phyloP scores from a whole-genome alignment of 2,113 vertebrate species.

The Callospermophilus lateralis region DNA sequence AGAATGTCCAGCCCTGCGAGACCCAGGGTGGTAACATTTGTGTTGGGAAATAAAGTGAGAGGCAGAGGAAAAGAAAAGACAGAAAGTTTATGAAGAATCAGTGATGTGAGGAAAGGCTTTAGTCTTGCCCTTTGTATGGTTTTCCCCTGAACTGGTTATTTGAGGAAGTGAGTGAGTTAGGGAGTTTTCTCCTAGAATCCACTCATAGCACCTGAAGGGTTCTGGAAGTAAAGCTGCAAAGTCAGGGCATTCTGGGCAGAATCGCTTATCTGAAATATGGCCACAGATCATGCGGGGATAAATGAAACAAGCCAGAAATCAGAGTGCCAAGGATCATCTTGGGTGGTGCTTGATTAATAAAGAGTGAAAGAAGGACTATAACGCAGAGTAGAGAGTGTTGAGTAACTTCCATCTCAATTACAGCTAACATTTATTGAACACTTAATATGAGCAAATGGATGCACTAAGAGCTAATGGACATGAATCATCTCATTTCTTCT shows the following conservation, averaged over 20 bases:
- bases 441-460: not conserved
- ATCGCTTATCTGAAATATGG: not conserved
- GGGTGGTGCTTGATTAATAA: slow-evolving; percentile 21
- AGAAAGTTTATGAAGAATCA: not conserved
- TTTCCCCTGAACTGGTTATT: not conserved
- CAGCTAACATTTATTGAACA: slow-evolving; percentile 67
- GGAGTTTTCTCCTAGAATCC: slow-evolving; percentile 8
- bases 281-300: not conserved
- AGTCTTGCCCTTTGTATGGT: not conserved
- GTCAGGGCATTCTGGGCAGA: not conserved
- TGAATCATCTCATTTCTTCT: slow-evolving; percentile 55
- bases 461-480: slow-evolving; percentile 45
- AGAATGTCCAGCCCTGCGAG: slow-evolving; percentile 24
- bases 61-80: not conserved
- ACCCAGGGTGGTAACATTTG: not conserved
- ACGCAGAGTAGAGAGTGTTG: slow-evolving; percentile 59
- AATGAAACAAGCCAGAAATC: slow-evolving; percentile 36
- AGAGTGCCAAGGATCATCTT: not conserved
- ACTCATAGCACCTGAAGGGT: not conserved
- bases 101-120: not conserved
- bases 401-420: slow-evolving; percentile 57
- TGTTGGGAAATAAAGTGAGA: not conserved
- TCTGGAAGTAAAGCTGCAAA: not conserved
- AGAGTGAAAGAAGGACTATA: not conserved
- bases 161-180: not conserved